Percentiles rank a stretch among this genome's conserved stretches.
These are phyloP conservation scores for Channa argus DNA, from an alignment of 2,113 vertebrate species.

Conservation along the genomic window DNA sequence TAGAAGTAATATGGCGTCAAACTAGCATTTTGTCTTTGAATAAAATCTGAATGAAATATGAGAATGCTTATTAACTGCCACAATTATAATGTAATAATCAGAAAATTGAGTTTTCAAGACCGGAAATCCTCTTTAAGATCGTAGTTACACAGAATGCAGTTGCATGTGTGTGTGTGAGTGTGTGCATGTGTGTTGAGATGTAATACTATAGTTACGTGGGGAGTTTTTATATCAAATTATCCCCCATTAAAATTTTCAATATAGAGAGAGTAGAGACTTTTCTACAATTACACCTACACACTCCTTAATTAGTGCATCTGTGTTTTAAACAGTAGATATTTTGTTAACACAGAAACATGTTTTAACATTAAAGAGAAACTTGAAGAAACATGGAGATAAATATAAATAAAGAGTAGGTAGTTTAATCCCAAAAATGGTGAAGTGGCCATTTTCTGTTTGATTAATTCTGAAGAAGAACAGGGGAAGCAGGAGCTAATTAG, in stretches of 20 bases:
- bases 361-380: too few species aligned
- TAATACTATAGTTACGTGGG: not conserved
- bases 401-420: too few species aligned
- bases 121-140: constrained; percentile 53
- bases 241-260: constrained; percentile 2
- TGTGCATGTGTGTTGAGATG: not conserved
- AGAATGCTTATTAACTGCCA: constrained; percentile 69
- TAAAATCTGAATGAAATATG: constrained; percentile 70
- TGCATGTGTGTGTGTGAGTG: not conserved
- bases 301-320: too few species aligned
- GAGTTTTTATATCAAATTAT: not conserved
- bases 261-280: not conserved
- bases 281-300: not conserved
- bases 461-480: not conserved
- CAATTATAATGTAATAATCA: constrained; percentile 71
- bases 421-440: too few species aligned
- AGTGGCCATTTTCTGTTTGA: too few species aligned
- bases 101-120: constrained; percentile 67
- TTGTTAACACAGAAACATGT: too few species aligned
- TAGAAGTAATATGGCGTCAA: constrained; percentile 69
- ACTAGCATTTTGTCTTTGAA: constrained; percentile 41
- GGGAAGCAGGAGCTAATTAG: not conserved
- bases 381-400: too few species aligned
- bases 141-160: constrained; percentile 29
- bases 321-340: too few species aligned